A percentile compares a stretch with the other conserved stretches of the same genome.
Conservation (phyloP, 2,888 invertebrate species). For the Campaea margaritaria region DNA sequence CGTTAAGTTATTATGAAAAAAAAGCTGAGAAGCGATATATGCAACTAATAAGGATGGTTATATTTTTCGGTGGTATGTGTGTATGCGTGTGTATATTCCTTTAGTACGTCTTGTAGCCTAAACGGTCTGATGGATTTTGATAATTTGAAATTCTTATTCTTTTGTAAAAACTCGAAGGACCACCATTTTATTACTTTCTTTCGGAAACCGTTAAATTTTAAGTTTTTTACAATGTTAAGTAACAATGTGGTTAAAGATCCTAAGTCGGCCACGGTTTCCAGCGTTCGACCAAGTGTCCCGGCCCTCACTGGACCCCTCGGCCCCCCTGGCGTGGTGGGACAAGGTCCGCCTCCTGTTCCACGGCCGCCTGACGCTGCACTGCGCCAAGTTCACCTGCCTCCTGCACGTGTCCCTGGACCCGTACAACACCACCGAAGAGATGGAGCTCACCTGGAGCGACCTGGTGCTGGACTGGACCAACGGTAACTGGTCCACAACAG, state of each 20-base stretch:
- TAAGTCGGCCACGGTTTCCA: too few relatives aligned
- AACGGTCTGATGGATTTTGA: neutral
- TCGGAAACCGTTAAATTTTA: too few relatives aligned
- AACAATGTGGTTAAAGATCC: too few relatives aligned
- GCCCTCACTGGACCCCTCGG: conserved; percentile 96
- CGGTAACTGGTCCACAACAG: neutral
- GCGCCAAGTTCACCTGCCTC: conserved; percentile 94
- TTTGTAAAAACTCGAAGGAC: too few relatives aligned
- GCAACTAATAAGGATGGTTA: neutral
- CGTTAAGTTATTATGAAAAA: too few relatives aligned
- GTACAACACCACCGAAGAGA: conserved; percentile 99
- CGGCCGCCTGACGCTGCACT: conserved; percentile 95
- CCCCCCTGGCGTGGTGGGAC: conserved; percentile 98
- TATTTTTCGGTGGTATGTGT: too few relatives aligned
- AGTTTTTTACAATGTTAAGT: too few relatives aligned
- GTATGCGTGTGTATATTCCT: too few relatives aligned
- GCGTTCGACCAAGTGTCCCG: conserved; percentile 95
- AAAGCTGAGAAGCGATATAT: neutral
- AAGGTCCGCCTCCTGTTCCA: conserved; percentile 96
- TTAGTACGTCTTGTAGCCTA: too few relatives aligned
- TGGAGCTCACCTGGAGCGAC: conserved; percentile 98
- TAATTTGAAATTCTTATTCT: too few relatives aligned
- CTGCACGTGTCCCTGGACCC: conserved; percentile 98
- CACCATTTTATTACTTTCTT: too few relatives aligned
- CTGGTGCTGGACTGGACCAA: conserved; percentile 97